phyloP scores from a whole-genome alignment of 2,888 invertebrate species.

The Octodonta nipae region DNA sequence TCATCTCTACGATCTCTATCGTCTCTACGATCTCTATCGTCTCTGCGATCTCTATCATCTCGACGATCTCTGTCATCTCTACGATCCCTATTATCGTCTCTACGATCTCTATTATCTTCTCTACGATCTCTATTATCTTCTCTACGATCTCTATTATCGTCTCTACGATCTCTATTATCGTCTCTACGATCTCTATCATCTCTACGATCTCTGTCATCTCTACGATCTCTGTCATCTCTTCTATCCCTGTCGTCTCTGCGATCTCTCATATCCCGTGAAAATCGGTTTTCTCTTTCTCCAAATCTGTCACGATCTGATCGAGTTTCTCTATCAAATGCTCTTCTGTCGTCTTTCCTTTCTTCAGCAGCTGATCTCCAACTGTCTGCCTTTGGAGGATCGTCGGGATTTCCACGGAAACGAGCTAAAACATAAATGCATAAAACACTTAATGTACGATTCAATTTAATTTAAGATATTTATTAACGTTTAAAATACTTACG shows the following conservation, averaged over 20 bases:
- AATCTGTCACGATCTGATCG: not conserved
- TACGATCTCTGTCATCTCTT: not conserved
- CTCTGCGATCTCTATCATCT: constrained; percentile 11
- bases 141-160: constrained; percentile 8
- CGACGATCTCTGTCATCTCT: constrained; percentile 6
- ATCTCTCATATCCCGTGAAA: too few relatives aligned
- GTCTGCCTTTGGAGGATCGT: constrained; percentile 10
- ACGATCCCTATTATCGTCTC: constrained; percentile 10
- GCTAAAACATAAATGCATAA: too few relatives aligned
- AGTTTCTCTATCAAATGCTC: constrained; percentile 7
- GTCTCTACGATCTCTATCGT: constrained; percentile 11
- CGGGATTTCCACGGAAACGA: constrained; percentile 10
- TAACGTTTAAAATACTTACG: constrained; percentile 5
- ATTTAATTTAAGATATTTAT: not conserved
- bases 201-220: not conserved
- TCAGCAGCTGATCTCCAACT: constrained; percentile 10
- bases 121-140: constrained; percentile 7
- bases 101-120: constrained; percentile 12
- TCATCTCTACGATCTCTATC: constrained; percentile 5
- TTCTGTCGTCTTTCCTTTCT: constrained; percentile 11
- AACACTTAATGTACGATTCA: not conserved
- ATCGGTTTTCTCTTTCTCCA: too few relatives aligned
- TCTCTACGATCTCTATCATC: constrained; percentile 1
- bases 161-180: constrained; percentile 9
- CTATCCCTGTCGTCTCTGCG: too few relatives aligned